These are phyloP conservation scores for Gymnopithys bicolor DNA, from an alignment of 2,797 vertebrate genomes.

Conservation along the genomic window DNA sequence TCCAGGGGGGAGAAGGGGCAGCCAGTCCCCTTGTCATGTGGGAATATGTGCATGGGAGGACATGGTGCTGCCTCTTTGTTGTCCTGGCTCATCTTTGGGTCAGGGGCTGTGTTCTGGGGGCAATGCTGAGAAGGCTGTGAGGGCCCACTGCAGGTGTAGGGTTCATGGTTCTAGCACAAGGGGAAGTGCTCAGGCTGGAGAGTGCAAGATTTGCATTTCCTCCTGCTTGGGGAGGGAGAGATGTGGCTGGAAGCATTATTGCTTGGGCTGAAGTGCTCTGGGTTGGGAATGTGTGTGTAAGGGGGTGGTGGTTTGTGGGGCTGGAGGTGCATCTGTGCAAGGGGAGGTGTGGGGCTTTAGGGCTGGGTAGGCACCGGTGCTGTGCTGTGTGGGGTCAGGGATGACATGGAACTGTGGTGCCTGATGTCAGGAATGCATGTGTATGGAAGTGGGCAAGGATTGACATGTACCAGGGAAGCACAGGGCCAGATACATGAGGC, in stretches of 20 bases:
- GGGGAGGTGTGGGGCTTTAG: neutral
- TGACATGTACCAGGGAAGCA: neutral
- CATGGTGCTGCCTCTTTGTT: neutral
- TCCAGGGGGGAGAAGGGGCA: neutral
- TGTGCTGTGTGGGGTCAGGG: neutral
- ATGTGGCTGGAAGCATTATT: neutral
- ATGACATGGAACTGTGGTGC: neutral
- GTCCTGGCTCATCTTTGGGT: neutral
- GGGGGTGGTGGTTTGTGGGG: neutral
- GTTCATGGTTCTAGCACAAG: neutral
- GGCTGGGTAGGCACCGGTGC: rapidly evolving
- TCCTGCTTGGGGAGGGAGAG: neutral
- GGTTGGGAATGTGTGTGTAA: neutral
- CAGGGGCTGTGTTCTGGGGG: neutral
- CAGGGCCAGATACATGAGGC: rapidly evolving
- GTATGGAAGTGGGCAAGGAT: neutral
- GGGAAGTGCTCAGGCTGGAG: neutral
- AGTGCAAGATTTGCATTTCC: neutral
- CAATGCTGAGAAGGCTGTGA: neutral
- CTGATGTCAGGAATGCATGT: neutral
- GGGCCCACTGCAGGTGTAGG: neutral
- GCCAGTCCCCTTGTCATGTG: neutral
- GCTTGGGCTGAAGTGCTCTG: neutral
- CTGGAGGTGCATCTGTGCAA: neutral
- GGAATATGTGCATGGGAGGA: neutral